A percentile compares a stretch with the other conserved stretches of the same genome.
These are phyloP conservation scores for Eupleurogrammus muticus DNA, from an alignment of 2,797 vertebrate species.

Conservation along the genomic window DNA sequence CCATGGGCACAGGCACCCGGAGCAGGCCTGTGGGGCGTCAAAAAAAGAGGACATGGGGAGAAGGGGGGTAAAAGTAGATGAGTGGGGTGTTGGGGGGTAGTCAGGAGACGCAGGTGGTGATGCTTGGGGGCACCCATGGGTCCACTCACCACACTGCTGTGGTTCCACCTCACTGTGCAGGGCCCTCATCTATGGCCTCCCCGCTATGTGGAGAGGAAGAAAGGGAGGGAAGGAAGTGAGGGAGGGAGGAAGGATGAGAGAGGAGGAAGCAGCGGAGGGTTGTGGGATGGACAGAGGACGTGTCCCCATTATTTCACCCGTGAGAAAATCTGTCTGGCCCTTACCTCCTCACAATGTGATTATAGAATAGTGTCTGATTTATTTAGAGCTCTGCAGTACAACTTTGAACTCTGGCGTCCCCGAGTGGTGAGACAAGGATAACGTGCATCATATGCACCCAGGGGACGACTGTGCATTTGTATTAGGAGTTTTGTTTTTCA, in stretches of 20 bases:
- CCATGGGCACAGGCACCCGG: slow-evolving; percentile 66
- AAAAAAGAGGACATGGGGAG: slow-evolving; percentile 29
- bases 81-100: slow-evolving; percentile 14
- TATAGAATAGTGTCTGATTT: slow-evolving; percentile 72
- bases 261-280: slow-evolving; percentile 50
- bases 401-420: slow-evolving; percentile 59
- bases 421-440: slow-evolving; percentile 47
- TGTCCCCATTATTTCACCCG: slow-evolving; percentile 62
- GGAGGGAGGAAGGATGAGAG: not conserved
- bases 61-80: slow-evolving; percentile 43
- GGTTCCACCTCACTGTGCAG: slow-evolving; percentile 71
- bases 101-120: slow-evolving; percentile 83
- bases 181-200: slow-evolving; percentile 71
- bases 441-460: slow-evolving; percentile 2
- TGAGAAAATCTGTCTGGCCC: slow-evolving; percentile 68
- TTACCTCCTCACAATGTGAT: slow-evolving; percentile 66
- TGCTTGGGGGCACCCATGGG: slow-evolving; percentile 78
- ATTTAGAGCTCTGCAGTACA: slow-evolving; percentile 48
- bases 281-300: slow-evolving; percentile 74
- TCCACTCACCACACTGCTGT: slow-evolving; percentile 62
- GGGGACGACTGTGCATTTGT: slow-evolving; percentile 3
- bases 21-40: slow-evolving; percentile 68
- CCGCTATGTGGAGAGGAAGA: slow-evolving; percentile 61
- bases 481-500: not conserved
- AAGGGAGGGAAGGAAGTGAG: slow-evolving; percentile 2